Percentiles rank a stretch among this genome's conserved stretches.
Evolutionary conservation across 2,113 vertebrate species (phyloP).

Genomic region (Equus quagga): DNA sequence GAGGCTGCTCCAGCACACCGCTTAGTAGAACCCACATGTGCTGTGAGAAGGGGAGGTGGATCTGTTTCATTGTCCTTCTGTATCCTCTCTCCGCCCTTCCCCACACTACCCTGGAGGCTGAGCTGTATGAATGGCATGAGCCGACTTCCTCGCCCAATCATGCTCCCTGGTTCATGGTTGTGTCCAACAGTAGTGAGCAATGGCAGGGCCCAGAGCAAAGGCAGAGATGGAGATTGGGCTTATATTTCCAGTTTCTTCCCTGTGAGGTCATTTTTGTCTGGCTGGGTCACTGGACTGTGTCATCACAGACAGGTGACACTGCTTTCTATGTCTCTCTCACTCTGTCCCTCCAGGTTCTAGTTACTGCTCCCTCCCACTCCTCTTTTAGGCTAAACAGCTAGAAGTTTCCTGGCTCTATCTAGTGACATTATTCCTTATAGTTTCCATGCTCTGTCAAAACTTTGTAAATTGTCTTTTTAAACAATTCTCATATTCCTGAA

Average conservation of each 20-base stretch:
- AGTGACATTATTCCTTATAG: neutral
- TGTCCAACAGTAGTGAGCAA: neutral
- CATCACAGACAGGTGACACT: neutral
- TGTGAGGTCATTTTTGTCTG: neutral
- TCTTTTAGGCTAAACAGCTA: neutral
- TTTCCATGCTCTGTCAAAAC: neutral
- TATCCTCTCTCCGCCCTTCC: neutral
- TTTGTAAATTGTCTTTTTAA: conserved; percentile 12
- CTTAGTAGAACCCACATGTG: neutral
- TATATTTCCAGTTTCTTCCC: neutral
- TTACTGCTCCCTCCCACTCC: neutral
- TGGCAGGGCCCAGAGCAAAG: neutral
- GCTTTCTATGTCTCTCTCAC: neutral
- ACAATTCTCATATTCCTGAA: neutral
- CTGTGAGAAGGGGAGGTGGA: neutral
- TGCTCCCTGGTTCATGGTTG: no score
- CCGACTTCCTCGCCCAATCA: neutral
- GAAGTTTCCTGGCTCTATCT: neutral
- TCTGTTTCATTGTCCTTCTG: no score
- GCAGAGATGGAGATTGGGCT: no score
- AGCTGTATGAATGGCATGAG: neutral
- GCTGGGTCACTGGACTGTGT: neutral
- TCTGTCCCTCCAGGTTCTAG: neutral
- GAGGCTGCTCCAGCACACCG: fast-evolving
- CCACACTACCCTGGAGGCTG: no score